Base-by-base conservation (phyloP, 2,797 vertebrate species). In the Neopelma chrysocephalum region DNA sequence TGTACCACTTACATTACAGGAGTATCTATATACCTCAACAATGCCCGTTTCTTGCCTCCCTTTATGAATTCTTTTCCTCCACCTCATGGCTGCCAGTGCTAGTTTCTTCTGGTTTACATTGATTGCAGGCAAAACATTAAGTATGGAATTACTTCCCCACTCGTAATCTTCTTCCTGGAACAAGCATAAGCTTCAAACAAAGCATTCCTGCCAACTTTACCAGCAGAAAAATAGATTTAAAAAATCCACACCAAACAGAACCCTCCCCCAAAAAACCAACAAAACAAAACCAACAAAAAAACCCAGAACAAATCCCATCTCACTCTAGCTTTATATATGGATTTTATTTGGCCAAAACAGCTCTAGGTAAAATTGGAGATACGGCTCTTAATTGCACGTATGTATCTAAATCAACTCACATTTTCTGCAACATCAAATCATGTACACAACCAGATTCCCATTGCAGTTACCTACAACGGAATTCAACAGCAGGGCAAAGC, bases 161-260 rank as follows among this genome's bases (percentile, higher is more conserved):
- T 99, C 99, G 26, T 99, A 99, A 57, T 99, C 98, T 78, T 99
- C 99, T 97, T 99, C 99, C 99, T 99, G 97, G 22, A 97, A 73
- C 16, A 92, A 92, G 31, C 7, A 82, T 12, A 84, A 73, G 0
- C 15, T 47, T 81, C n/a, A 84, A 91, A 93, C 42, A 91, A 70
- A 85, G 26, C 31, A 95, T 32, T 78, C 53, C 36, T 64, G 65
- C 15, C 77, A 87, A 61, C 9, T 78, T 71, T 12, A 64, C 10
- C 32, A 86, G 34, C 31, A 84, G 38, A 72, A 89, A 89, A 48
- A 57, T 0, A 65, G 19, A 27, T 72, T 25, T n/a, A 3, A 38
- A 78, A 70, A 87, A 34, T 14, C 0, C 21, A 50, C 11, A 62
- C 3, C n/a, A 86, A 76, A 62, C 2, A 47, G 36, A 81, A 77